Base-by-base conservation (phyloP, 2,797 vertebrate genomes). In the Cygnus olor region DNA sequence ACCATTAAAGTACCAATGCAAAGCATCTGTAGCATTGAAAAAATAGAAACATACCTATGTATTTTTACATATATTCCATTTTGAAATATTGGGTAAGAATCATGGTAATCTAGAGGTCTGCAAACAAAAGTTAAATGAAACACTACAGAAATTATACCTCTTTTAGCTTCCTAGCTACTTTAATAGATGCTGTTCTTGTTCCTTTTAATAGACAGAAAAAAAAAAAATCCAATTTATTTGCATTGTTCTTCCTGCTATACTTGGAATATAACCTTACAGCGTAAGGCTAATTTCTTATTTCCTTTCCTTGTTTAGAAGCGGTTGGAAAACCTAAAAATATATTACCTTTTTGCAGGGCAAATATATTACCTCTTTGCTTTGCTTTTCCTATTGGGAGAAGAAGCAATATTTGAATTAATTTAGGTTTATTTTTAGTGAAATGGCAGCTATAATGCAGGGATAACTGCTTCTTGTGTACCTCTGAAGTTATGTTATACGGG, bases 71-170 rank as follows among this genome's bases (percentile, higher is more conserved):
- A 17, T 30, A 11, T 64, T 84, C 21, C 3, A 28, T 80, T 91
- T 76, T 61, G 40, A 82, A 82, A 24, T 51, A 51, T 34, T 3
- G 0, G 9, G 7, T 2, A 19, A 4, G 3, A 61, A 24, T 58
- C 7, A 3, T 51, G 0, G 0, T 25, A 15, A 53, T 51, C 60
- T 60, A 42, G 17, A 45, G 80, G 47, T 6, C 22, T 44, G 2
- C 14, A 72, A 81, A 61, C 12, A 63, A 61, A 89, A 78, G 34
- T 69, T 28, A 53, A 54, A 57, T 34, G 0, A 58, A 74, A n/a
- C 57, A 6, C 34, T 86, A 22, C 14, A 89, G 51, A 84, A 90
- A 72, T 47, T 72, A 32, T 18, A 9, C 6, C 83, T 92, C 20
- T 25, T 88, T 90, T 61, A 66, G 14, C 18, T 94, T 79, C 32